A percentile compares a stretch with the other conserved stretches of the same genome.
These are phyloP conservation scores for Puffinus mauretanicus DNA, from an alignment of 2,113 vertebrate species.

Conservation along the genomic window DNA sequence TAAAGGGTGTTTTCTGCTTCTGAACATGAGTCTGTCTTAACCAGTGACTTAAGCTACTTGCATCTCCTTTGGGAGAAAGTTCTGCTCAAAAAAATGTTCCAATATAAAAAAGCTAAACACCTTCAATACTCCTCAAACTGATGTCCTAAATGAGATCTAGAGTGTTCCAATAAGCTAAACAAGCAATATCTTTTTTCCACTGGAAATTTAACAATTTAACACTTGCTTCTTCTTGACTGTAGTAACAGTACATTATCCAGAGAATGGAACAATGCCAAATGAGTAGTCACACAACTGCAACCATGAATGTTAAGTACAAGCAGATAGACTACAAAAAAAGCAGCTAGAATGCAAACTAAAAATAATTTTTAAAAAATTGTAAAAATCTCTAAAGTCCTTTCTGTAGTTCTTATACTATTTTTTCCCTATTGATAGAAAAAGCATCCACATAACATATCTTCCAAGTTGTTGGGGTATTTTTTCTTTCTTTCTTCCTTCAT, in stretches of 20 bases:
- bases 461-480: background rate
- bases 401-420: background rate
- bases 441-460: background rate
- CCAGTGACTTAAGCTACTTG: background rate
- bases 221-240: background rate
- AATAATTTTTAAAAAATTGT: background rate
- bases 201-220: background rate
- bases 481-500: background rate
- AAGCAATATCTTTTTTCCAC: background rate
- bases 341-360: background rate
- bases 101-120: background rate
- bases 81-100: background rate
- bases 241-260: background rate
- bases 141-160: background rate
- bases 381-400: background rate
- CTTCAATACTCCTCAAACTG: background rate
- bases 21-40: background rate
- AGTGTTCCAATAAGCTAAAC: background rate
- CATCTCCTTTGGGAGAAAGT: background rate
- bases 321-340: background rate
- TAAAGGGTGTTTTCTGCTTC: background rate
- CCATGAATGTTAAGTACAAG: background rate
- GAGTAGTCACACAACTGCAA: background rate
- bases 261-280: background rate
- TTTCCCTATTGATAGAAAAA: background rate